phyloP scores from a whole-genome alignment of 2,888 invertebrate species.

The Biston stratarius region DNA sequence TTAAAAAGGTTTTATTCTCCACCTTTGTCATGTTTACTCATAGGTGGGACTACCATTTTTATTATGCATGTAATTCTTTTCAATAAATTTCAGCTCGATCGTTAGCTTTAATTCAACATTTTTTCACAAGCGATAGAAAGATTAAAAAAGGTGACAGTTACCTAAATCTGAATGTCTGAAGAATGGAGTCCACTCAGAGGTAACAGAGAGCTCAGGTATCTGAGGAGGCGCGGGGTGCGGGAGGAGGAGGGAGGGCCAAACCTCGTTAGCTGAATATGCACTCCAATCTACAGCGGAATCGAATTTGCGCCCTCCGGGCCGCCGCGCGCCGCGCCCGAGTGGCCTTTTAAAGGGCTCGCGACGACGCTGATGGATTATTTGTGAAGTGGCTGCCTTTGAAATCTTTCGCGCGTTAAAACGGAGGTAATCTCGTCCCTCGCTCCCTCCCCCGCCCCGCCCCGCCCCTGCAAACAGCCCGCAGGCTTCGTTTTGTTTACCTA shows the following conservation, averaged over 20 bases:
- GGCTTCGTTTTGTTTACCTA: slow-evolving; percentile 80
- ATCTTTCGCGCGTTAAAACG: slow-evolving; percentile 85
- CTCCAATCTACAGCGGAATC: slow-evolving; percentile 79
- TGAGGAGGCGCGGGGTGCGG: slow-evolving; percentile 35
- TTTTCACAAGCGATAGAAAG: no score
- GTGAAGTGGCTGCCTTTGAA: slow-evolving; percentile 85
- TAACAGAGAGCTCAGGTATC: slow-evolving; percentile 40
- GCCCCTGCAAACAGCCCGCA: slow-evolving; percentile 65
- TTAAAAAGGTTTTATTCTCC: no score
- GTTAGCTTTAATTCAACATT: no score
- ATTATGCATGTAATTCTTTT: no score
- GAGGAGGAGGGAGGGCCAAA: slow-evolving; percentile 58
- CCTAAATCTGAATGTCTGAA: slow-evolving; percentile 20
- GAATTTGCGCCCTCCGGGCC: slow-evolving; percentile 68
- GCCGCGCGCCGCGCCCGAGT: slow-evolving; percentile 50
- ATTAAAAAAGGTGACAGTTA: background rate
- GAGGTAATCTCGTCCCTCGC: slow-evolving; percentile 76
- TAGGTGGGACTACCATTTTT: no score
- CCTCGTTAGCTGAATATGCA: slow-evolving; percentile 81
- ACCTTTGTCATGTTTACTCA: no score
- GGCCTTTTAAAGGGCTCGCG: slow-evolving; percentile 67
- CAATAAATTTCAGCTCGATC: no score
- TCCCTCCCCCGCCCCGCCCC: slow-evolving; percentile 43
- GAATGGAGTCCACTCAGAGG: slow-evolving; percentile 3
- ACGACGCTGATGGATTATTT: slow-evolving; percentile 83